These are phyloP conservation scores for Heteromormyrus szaboi DNA, from an alignment of 2,797 vertebrate genomes.

Conservation along the genomic window DNA sequence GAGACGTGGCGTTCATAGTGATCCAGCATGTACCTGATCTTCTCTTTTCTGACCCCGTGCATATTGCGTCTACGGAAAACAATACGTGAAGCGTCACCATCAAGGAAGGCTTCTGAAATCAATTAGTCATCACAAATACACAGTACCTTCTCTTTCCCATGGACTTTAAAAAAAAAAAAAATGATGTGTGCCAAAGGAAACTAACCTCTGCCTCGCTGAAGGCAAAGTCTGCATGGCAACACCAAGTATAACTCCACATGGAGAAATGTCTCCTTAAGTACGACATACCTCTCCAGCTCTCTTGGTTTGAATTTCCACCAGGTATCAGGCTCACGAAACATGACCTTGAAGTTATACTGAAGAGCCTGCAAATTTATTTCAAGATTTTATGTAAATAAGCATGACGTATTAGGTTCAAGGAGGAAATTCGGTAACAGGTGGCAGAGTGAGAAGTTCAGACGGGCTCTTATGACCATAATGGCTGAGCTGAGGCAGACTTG, in stretches of 20 bases:
- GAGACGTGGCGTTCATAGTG: conserved; percentile 76
- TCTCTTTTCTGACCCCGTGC: conserved; percentile 83
- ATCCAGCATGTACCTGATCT: conserved; percentile 79
- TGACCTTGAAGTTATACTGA: conserved; percentile 80
- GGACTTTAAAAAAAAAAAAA: no score
- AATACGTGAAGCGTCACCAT: not conserved
- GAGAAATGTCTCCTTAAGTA: not conserved
- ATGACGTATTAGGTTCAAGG: not conserved
- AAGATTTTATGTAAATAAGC: not conserved
- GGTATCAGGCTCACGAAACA: conserved; percentile 90
- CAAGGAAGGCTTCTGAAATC: not conserved
- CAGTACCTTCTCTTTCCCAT: not conserved
- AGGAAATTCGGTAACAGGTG: not conserved
- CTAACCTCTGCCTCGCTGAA: not conserved
- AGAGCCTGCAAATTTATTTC: conserved; percentile 64
- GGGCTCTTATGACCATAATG: not conserved
- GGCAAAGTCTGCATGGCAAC: not conserved
- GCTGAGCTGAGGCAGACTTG: not conserved
- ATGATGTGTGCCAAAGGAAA: not conserved
- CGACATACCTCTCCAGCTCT: conserved; percentile 82
- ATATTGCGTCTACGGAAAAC: conserved; percentile 67
- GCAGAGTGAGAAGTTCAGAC: not conserved
- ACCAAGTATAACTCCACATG: not conserved
- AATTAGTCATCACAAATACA: not conserved
- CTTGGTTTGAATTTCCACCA: conserved; percentile 94